These are phyloP conservation scores for Andrena minutula DNA, from an alignment of 2,888 invertebrate genomes.

Conservation along the genomic window DNA sequence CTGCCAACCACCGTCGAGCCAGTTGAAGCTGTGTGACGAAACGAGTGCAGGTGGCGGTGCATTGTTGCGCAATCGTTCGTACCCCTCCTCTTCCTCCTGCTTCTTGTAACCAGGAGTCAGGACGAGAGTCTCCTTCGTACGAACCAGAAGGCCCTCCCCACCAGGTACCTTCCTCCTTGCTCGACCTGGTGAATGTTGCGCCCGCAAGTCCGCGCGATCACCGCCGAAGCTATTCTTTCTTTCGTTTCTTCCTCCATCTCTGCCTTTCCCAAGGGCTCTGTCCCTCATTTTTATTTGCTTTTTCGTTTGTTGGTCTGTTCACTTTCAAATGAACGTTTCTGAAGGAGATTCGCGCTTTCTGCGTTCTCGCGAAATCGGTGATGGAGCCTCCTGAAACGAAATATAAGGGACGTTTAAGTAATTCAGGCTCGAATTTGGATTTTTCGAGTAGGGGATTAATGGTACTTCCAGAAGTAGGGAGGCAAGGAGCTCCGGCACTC, in stretches of 20 bases:
- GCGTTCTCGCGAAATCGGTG: background rate
- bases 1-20: slow-evolving; percentile 64
- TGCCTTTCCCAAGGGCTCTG: slow-evolving; percentile 20
- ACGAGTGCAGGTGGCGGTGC: slow-evolving; percentile 79
- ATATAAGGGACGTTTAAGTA: background rate
- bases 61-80: slow-evolving; percentile 76
- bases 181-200: slow-evolving; percentile 67
- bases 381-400: background rate
- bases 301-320: background rate
- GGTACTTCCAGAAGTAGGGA: background rate
- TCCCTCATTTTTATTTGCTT: background rate
- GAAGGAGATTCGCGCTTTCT: background rate
- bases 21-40: slow-evolving; percentile 76
- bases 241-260: slow-evolving; percentile 40
- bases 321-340: background rate
- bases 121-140: slow-evolving; percentile 62
- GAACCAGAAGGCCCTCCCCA: slow-evolving; percentile 53
- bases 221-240: slow-evolving; percentile 42
- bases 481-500: too few relatives aligned
- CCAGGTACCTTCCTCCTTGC: slow-evolving; percentile 49
- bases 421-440: too few relatives aligned
- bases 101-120: slow-evolving; percentile 61
- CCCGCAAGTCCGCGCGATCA: slow-evolving; percentile 47
- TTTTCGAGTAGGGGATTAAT: background rate
- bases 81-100: slow-evolving; percentile 51